A percentile compares a stretch with the other conserved stretches of the same genome.
phyloP scores from a whole-genome alignment of 1,140 invertebrate genomes.

The Caenorhabditis elegans region DNA sequence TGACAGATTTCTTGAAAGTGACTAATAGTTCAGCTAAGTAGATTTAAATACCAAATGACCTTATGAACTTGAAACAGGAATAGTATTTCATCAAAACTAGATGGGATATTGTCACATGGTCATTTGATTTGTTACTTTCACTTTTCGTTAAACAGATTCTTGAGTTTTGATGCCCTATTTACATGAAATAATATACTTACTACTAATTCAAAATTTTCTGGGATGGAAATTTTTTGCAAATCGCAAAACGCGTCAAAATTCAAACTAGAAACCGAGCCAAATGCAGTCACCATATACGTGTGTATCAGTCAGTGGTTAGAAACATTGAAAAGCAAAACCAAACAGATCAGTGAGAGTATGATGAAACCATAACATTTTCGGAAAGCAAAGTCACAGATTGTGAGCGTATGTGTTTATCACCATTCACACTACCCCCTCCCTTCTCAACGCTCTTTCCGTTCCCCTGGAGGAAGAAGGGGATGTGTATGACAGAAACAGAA shows the following conservation, averaged over 20 bases:
- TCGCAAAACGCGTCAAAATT: too few relatives aligned
- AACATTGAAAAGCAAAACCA: background rate
- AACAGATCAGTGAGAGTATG: slow-evolving; percentile 22
- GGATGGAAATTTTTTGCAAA: background rate
- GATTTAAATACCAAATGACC: too few relatives aligned
- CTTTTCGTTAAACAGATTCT: background rate
- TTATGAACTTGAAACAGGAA: too few relatives aligned
- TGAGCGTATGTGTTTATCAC: slow-evolving; percentile 7
- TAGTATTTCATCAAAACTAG: too few relatives aligned
- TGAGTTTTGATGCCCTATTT: too few relatives aligned
- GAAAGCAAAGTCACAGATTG: slow-evolving; percentile 19
- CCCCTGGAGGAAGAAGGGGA: background rate
- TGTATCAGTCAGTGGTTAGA: background rate
- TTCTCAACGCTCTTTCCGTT: background rate
- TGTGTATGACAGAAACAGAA: background rate
- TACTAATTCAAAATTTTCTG: too few relatives aligned
- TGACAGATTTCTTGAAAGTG: too few relatives aligned
- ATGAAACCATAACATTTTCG: slow-evolving; percentile 25
- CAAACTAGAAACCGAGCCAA: too few relatives aligned
- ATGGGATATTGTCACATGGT: background rate
- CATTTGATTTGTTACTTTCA: background rate
- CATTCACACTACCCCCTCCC: background rate
- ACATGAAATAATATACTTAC: too few relatives aligned
- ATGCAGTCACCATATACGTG: too few relatives aligned
- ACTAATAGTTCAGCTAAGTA: too few relatives aligned